Evolutionary conservation across 1,140 invertebrate genomes (phyloP), one percentile per base, ranked within the genome.

Genomic region (Teleogryllus occipitalis): DNA sequence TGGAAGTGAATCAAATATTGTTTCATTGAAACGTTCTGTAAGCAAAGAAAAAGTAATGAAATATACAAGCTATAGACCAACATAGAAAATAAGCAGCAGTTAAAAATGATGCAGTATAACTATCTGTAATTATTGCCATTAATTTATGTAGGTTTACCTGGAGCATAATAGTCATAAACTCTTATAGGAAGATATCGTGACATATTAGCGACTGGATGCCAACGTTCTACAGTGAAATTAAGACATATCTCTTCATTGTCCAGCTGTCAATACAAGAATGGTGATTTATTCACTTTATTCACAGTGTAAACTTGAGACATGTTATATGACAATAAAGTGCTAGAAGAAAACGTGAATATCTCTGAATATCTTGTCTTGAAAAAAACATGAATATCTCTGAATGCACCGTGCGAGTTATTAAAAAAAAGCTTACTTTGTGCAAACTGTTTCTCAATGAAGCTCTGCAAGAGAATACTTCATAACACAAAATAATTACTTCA

Each of bases 171-270:
- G 87, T 98, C 97, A 85, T 98, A 98, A 8, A 98, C 92, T 82
- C 95, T 90, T 75, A 97, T 92, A 7, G 95, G 92, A 81, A 98
- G 89, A 85, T 96, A 97, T 48, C 95, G 90, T 0, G 97, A 97
- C 93, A 98, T 96, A 86, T 99, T 99, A 18, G 97, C 97, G 7
- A 98, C 96, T 12, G 97, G 97, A 87, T 91, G 95, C 96, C 96
- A 98, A 81, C 97, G 89, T 87, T 97, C 95, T 39, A 97, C 91
- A 0, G 95, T 96, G 83, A 98, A 97, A 84, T 95, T 93, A 0
- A 98, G 92, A 85, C 97, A 99, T 0, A 94, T 97, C 80, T 92
- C 90, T 85, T 93, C 91, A 6, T 89, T 85, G 83, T 96, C 94
- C 83, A 97, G 86, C 94, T 95, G 85, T 80, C 84, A 86, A 82